phyloP scores from a whole-genome alignment of 2,797 vertebrate species.

The Dryobates pubescens region DNA sequence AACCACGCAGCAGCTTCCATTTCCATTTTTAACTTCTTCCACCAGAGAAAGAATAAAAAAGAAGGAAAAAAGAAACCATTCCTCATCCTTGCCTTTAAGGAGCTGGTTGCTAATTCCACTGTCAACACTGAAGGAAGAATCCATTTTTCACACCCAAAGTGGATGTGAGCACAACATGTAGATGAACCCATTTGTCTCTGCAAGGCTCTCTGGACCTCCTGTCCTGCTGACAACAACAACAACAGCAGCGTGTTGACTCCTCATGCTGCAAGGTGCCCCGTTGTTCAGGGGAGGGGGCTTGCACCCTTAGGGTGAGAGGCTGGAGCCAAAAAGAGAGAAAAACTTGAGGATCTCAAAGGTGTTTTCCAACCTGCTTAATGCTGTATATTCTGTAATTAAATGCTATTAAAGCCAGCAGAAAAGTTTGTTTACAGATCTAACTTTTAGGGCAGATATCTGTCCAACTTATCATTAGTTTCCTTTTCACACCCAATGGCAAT shows the following conservation, averaged over 20 bases:
- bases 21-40: conserved; percentile 21
- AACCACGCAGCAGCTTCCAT: not conserved
- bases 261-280: rapidly evolving
- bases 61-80: not conserved
- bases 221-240: rapidly evolving
- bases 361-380: too few species aligned
- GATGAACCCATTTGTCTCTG: not conserved
- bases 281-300: rapidly evolving
- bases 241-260: not conserved
- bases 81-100: not conserved
- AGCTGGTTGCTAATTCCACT: not conserved
- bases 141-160: not conserved
- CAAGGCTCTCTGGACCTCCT: too few species aligned
- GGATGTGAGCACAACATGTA: not conserved
- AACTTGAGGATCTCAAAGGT: too few species aligned
- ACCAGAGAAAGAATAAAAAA: not conserved
- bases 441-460: too few species aligned
- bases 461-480: too few species aligned
- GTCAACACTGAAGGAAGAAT: not conserved
- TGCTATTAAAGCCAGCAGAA: too few species aligned
- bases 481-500: too few species aligned
- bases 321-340: too few species aligned
- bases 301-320: not conserved
- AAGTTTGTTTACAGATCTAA: too few species aligned
- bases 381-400: too few species aligned